Evolutionary conservation across 2,113 vertebrate genomes (phyloP).

Genomic region (Pelobates fuscus): DNA sequence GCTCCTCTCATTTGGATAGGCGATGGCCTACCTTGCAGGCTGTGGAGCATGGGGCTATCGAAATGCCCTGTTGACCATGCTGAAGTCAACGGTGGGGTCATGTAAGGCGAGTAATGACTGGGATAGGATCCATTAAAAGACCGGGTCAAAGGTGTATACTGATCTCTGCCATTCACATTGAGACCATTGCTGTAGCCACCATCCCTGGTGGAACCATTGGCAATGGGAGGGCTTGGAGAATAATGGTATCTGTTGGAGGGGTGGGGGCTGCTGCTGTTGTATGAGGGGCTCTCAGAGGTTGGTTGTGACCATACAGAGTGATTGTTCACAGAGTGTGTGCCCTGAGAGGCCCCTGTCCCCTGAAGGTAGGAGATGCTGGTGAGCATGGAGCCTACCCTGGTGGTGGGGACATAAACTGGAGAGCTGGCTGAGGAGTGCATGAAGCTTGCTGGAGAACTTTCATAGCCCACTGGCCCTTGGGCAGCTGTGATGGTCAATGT

Average conservation of each 20-base stretch:
- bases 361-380: constrained; percentile 87
- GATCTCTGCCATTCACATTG: constrained; percentile 82
- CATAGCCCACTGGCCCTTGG: constrained; percentile 85
- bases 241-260: constrained; percentile 87
- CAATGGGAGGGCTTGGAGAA: constrained; percentile 86
- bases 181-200: constrained; percentile 72
- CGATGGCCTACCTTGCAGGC: constrained; percentile 82
- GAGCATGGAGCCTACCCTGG: constrained; percentile 90
- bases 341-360: constrained; percentile 75
- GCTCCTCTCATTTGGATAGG: constrained; percentile 85
- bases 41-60: constrained; percentile 93
- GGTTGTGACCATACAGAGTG: constrained; percentile 81
- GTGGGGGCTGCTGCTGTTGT: constrained; percentile 75
- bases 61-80: constrained; percentile 87
- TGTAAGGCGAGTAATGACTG: constrained; percentile 87
- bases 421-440: constrained; percentile 89
- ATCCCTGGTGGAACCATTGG: constrained; percentile 78
- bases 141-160: constrained; percentile 83
- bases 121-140: constrained; percentile 85
- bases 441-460: constrained; percentile 80
- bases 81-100: constrained; percentile 82
- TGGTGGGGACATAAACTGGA: constrained; percentile 93
- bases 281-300: constrained; percentile 69
- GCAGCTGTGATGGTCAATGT: constrained; percentile 86
- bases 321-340: constrained; percentile 78